Evolutionary conservation across 2,113 vertebrate genomes (phyloP).

Genomic region (Thymallus thymallus): DNA sequence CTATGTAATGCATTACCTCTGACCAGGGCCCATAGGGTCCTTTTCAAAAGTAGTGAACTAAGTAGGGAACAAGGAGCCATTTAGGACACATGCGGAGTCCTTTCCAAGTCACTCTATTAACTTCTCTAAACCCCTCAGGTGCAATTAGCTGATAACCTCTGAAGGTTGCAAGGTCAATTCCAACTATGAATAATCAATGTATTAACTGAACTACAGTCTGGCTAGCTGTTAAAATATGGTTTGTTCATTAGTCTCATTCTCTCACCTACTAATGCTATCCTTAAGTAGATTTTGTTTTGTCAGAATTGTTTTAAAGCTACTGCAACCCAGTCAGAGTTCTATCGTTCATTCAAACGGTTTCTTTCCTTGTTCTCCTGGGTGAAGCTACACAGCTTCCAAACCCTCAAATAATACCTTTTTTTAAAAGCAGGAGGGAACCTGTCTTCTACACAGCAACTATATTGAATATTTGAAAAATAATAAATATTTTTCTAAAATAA

Average conservation of each 20-base stretch:
- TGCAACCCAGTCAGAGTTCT: background rate
- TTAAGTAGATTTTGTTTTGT: background rate
- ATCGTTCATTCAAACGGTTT: background rate
- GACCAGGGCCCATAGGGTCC: too few species aligned
- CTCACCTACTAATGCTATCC: conserved; percentile 1
- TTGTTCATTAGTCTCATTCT: background rate
- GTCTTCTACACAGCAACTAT: conserved; percentile 4
- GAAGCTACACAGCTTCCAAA: conserved; percentile 1
- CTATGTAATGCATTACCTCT: too few species aligned
- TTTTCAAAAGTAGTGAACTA: too few species aligned
- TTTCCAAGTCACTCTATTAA: background rate
- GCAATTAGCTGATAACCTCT: background rate
- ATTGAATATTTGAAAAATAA: conserved; percentile 6
- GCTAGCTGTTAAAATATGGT: background rate
- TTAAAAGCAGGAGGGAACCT: background rate
- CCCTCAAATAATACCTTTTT: background rate
- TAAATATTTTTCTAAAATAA: conserved; percentile 1
- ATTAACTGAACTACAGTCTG: background rate
- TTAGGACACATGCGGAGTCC: background rate
- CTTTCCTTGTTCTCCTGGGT: background rate
- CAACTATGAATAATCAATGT: too few species aligned
- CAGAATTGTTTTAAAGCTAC: conserved; percentile 2
- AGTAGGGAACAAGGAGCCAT: too few species aligned
- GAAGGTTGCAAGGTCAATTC: background rate
- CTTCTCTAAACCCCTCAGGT: background rate